Evolutionary conservation across 2,797 vertebrate species (phyloP).

Genomic region (Mionectes olivaceus): DNA sequence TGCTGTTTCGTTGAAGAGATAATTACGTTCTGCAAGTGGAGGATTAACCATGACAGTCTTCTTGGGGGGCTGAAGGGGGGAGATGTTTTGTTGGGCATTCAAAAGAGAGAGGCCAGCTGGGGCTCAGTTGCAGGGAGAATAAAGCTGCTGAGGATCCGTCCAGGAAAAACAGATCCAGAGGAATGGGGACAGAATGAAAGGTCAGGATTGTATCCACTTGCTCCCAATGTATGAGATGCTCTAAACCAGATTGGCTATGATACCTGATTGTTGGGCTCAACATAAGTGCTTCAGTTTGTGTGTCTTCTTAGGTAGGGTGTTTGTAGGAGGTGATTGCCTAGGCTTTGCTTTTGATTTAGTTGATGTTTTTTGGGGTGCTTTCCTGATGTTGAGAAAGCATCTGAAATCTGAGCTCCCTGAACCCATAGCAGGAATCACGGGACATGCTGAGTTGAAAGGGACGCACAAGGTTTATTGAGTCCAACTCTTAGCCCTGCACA

Average conservation of each 20-base stretch:
- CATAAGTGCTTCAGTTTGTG: not conserved
- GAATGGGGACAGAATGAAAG: not conserved
- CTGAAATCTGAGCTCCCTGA: not conserved
- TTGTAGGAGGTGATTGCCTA: not conserved
- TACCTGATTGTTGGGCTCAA: not conserved
- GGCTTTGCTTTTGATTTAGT: not conserved
- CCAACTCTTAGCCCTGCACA: too few species aligned
- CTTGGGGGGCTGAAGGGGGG: not conserved
- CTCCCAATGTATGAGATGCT: not conserved
- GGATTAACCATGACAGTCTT: not conserved
- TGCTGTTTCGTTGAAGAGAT: not conserved
- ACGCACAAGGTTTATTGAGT: not conserved
- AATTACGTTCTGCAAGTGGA: not conserved
- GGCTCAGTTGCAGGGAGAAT: not conserved
- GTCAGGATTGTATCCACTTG: fast-evolving
- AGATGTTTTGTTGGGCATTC: not conserved
- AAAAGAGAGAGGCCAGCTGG: not conserved
- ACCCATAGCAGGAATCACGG: not conserved
- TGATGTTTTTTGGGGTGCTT: not conserved
- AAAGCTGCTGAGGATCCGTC: not conserved
- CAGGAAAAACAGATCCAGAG: not conserved
- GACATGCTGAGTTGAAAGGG: not conserved
- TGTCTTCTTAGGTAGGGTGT: not conserved
- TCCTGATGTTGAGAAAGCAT: not conserved
- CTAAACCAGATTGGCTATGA: not conserved